A percentile compares a stretch with the other conserved stretches of the same genome.
Evolutionary conservation across 2,888 invertebrate species (phyloP).

Genomic region (Dusona sp.): DNA sequence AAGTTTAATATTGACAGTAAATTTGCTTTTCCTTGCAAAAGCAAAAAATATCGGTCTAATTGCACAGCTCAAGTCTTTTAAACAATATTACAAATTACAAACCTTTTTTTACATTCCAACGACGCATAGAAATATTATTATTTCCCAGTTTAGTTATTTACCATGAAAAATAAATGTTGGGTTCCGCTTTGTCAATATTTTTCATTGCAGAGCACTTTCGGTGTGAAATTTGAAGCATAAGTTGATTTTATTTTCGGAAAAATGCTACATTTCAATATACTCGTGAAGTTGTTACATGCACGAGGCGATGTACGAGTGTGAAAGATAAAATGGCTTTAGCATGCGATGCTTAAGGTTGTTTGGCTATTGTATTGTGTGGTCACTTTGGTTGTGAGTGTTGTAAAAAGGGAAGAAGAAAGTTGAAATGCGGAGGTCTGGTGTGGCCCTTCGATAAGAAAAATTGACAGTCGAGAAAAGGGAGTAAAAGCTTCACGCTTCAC

Average conservation of each 20-base stretch:
- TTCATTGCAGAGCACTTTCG: not conserved
- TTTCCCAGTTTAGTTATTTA: not conserved
- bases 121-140: not conserved
- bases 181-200: not conserved
- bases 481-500: constrained; percentile 9
- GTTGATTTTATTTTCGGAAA: not conserved
- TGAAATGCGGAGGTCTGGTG: not conserved
- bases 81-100: not conserved
- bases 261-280: not conserved
- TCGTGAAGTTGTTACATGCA: not conserved
- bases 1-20: not conserved
- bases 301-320: not conserved
- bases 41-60: not conserved
- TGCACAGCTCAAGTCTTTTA: too few relatives aligned
- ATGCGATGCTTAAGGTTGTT: not conserved
- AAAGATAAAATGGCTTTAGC: not conserved
- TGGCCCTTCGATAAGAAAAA: not conserved
- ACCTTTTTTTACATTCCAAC: not conserved
- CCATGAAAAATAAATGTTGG: not conserved
- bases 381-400: not conserved
- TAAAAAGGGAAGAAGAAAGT: not conserved
- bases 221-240: not conserved
- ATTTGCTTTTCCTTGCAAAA: not conserved
- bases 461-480: constrained; percentile 16
- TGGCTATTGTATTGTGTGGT: constrained; percentile 2